Evolutionary conservation across 2,797 vertebrate genomes (phyloP), one percentile per base, ranked within the genome.

Genomic region (Rhabdomys pumilio): DNA sequence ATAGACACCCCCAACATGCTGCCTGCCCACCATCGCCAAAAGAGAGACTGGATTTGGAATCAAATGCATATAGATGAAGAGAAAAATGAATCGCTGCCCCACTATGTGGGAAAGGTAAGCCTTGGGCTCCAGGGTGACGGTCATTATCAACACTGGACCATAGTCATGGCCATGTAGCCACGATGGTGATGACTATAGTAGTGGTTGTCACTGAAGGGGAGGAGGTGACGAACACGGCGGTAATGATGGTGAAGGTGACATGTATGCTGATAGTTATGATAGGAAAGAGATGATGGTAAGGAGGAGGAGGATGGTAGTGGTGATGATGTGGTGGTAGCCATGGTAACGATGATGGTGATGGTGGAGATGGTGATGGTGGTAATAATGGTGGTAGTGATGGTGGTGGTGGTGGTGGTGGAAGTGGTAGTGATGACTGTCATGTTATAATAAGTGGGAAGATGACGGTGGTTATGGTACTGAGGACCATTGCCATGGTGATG

Each of bases 31-130:
- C 98, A 88, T 94, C 98, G 99, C 84, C 97, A 98, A 80, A 99
- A 98, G 81, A 98, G 99, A 97, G 98, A 97, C 55, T 99, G 98
- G 98, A 98, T 99, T 96, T 99, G 99, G 99, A 99, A 99, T 95
- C 98, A 98, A 94, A 98, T 99, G 98, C 98, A 98, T 47, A 98
- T 99, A 17, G 96, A 97, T 14, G 99, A 99, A 72, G 98, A 99
- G 96, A 98, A 98, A 86, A 98, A 98, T 3, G n/a, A 47, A 1
- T 97, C 98, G 0, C 59, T 99, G 72, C 99, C 99, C 57, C 98
- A 98, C 90, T 97, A 98, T 0, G 98, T 99, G 88, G 99, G 99
- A 95, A 99, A 98, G 99, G 99, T 99, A 98, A 98, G 97, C 12
- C 57, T 57, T 29, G 0, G 47, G 31, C 20, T 29, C 67, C 24